phyloP scores from a whole-genome alignment of 2,888 invertebrate species.

The Pterostichus niger region DNA sequence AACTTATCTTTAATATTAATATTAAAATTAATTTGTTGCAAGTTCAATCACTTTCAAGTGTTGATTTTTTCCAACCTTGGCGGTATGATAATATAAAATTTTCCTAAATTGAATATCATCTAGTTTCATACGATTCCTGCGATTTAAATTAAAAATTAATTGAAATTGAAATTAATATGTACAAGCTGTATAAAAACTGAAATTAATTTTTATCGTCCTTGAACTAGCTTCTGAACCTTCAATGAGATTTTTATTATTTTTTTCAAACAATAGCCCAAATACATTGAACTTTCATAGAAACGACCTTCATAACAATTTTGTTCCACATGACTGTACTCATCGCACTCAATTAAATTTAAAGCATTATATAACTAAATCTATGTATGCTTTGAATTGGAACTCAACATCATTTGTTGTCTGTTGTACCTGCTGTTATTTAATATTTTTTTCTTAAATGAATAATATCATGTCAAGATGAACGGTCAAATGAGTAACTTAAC shows the following conservation, averaged over 20 bases:
- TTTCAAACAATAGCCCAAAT: conserved; percentile 25
- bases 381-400: too few species aligned
- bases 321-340: not conserved
- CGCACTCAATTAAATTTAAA: too few species aligned
- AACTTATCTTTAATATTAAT: too few species aligned
- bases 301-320: conserved; percentile 35
- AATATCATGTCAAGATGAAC: too few species aligned
- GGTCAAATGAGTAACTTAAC: too few species aligned
- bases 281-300: conserved; percentile 33
- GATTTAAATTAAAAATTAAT: too few species aligned
- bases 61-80: not conserved
- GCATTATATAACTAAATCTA: too few species aligned
- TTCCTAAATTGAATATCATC: too few species aligned
- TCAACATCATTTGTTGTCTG: too few species aligned
- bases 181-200: not conserved
- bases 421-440: too few species aligned
- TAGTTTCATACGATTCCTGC: too few species aligned
- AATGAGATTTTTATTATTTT: conserved; percentile 35
- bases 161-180: conserved; percentile 11
- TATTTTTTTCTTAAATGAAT: too few species aligned
- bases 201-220: conserved; percentile 17
- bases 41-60: not conserved
- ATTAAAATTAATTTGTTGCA: not conserved
- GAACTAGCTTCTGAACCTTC: conserved; percentile 28
- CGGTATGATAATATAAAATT: not conserved